phyloP scores from a whole-genome alignment of 1,140 invertebrate genomes.

The Drosophila punjabiensis region DNA sequence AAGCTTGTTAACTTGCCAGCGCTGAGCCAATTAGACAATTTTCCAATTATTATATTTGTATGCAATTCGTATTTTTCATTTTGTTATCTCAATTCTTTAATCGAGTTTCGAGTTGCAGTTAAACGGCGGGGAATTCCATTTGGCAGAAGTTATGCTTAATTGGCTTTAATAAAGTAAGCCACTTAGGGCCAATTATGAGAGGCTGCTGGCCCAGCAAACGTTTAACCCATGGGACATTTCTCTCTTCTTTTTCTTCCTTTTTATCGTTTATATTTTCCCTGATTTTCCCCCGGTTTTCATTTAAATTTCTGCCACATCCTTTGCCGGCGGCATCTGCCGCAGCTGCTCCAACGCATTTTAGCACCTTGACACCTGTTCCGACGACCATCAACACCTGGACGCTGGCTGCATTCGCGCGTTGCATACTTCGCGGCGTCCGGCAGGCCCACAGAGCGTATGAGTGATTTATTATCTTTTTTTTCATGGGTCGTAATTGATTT shows the following conservation, averaged over 20 bases:
- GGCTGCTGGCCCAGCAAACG: not conserved
- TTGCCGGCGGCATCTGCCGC: conserved; percentile 9
- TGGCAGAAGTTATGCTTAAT: conserved; percentile 22
- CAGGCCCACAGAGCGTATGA: conserved; percentile 11
- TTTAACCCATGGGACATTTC: conserved; percentile 5
- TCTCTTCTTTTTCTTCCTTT: not conserved
- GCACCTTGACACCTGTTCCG: conserved; percentile 47
- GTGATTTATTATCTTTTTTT: not conserved
- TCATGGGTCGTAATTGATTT: conserved; percentile 1
- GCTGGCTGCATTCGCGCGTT: conserved; percentile 42
- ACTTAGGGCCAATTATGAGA: conserved; percentile 44
- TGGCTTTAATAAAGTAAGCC: conserved; percentile 45
- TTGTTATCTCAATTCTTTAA: conserved; percentile 11
- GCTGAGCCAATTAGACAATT: conserved; percentile 32
- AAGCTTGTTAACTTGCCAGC: conserved; percentile 35
- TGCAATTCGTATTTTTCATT: conserved; percentile 19
- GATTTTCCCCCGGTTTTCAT: conserved; percentile 4
- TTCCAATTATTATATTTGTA: conserved; percentile 38
- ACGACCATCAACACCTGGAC: conserved; percentile 19
- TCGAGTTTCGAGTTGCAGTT: conserved; percentile 44
- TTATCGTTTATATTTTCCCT: not conserved
- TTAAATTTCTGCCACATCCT: conserved; percentile 27
- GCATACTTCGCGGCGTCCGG: conserved; percentile 60
- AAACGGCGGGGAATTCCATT: conserved; percentile 19
- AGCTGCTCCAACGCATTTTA: conserved; percentile 19